Base-by-base conservation (phyloP, 2,888 invertebrate genomes). In the Leptinotarsa juncta region DNA sequence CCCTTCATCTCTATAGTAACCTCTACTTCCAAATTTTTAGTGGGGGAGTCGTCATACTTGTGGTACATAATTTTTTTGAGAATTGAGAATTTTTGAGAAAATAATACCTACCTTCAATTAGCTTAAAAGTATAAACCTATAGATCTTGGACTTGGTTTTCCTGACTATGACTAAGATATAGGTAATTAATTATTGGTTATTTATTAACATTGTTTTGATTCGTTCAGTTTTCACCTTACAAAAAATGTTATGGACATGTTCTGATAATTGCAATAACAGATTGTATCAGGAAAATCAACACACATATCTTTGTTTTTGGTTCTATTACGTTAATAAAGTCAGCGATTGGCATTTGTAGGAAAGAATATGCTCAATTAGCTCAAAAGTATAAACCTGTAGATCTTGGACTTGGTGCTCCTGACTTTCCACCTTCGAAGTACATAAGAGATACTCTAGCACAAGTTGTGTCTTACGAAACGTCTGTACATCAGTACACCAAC, bases 81-180 rank as follows among this genome's bases (percentile, higher is more conserved):
- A 32, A 32, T 32, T 5, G 32, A n/a, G n/a, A n/a, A 32, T 32
- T 32, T 7, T 32, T 32, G 32, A 97, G 97, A 98, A 96, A 96
- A 67, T 97, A 98, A 87, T 26, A 26, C 26, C 26, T 97, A 97
- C 86, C 95, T 94, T 76, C 92, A 94, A 78, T 87, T 98, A 70
- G 95, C 95, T 1, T 87, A 92, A 60, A 92, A 97, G 78, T 91
- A 95, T 85, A 96, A 97, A 82, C 97, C 98, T 0, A 88, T 97
- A 51, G 98, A 98, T 88, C 90, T 98, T 26, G 98, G 98, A 0
- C 97, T 97, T 90, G 98, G 98, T 0, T 98, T 97, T 87, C 97
- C 98, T 0, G 97, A 98, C 88, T 98, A 32, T 32, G 32, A 32
- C 10, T 32, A 10, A 32, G 32, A 32, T 32, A 10, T 26, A 26